Evolutionary conservation across 2,797 vertebrate species (phyloP), one percentile per base, ranked within the genome.

Genomic region (Emys orbicularis): DNA sequence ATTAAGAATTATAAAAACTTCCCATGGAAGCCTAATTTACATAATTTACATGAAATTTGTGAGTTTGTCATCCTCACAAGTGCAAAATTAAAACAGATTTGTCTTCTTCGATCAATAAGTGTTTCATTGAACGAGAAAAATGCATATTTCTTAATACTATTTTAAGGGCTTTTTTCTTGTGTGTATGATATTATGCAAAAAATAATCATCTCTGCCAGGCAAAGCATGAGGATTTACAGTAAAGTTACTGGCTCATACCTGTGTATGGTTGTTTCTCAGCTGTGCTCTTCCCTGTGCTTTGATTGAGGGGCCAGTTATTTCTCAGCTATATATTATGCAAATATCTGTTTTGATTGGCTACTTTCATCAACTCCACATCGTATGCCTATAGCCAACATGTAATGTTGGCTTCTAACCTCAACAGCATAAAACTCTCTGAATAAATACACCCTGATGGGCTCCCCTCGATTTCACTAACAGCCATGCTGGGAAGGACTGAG

Each of bases 251-350:
- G 19, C 92, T 97, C 94, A 91, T 94, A 94, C 90, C 92, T 96
- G 93, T 96, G 93, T 86, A 86, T 93, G 95, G 93, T 88, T 90
- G 76, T 86, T 92, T 88, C 96, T 97, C 89, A 96, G 94, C 93
- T 90, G 82, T 83, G 50, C 72, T 82, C 84, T 87, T 81, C 87
- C 77, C 84, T 95, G 84, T 91, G 34, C 0, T 0, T 83, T 95
- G 90, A 85, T 87, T 88, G 83, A 72, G 87, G 92, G 88, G 86
- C 90, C 93, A 80, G 94, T 94, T 91, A 41, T 88, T 97, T 92
- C 95, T 93, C 86, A 84, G 11, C 86, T 86, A 50, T 92, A 82
- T 25, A 8, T 84, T 94, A 31, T 96, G 89, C 90, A 93, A 90
- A 95, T 86, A 59, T 59, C 56, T 65, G 95, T 94, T 97, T 96